A percentile compares a stretch with the other conserved stretches of the same genome.
Evolutionary conservation across 2,113 vertebrate genomes (phyloP).

Genomic region (Laterallus jamaicensis): DNA sequence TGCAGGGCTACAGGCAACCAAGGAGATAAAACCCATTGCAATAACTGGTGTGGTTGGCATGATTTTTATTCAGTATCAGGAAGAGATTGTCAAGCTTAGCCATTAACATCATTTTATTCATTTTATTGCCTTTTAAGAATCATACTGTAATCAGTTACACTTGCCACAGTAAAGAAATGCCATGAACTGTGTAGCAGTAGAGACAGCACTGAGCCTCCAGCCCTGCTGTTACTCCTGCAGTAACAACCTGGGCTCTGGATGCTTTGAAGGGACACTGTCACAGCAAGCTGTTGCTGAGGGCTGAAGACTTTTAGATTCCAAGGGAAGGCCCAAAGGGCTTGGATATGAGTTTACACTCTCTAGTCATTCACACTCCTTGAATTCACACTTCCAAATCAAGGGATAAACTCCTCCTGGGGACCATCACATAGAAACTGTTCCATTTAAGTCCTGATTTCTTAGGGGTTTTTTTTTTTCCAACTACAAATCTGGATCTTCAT

Average conservation of each 20-base stretch:
- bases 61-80: slow-evolving; percentile 2
- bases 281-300: background rate
- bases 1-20: accelerated
- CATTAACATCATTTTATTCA: background rate
- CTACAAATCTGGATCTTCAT: background rate
- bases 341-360: background rate
- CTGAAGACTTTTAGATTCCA: background rate
- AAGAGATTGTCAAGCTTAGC: slow-evolving; percentile 13
- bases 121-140: slow-evolving; percentile 10
- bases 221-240: background rate
- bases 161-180: slow-evolving; percentile 19
- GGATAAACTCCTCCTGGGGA: background rate
- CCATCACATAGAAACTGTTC: background rate
- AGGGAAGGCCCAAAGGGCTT: background rate
- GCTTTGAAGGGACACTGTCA: background rate
- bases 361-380: background rate
- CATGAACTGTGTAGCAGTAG: background rate
- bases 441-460: background rate
- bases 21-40: accelerated
- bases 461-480: background rate
- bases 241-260: background rate
- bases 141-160: background rate
- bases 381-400: background rate
- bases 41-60: background rate
- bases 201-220: background rate